phyloP scores from a whole-genome alignment of 2,888 invertebrate genomes.

The Frankliniella intonsa region DNA sequence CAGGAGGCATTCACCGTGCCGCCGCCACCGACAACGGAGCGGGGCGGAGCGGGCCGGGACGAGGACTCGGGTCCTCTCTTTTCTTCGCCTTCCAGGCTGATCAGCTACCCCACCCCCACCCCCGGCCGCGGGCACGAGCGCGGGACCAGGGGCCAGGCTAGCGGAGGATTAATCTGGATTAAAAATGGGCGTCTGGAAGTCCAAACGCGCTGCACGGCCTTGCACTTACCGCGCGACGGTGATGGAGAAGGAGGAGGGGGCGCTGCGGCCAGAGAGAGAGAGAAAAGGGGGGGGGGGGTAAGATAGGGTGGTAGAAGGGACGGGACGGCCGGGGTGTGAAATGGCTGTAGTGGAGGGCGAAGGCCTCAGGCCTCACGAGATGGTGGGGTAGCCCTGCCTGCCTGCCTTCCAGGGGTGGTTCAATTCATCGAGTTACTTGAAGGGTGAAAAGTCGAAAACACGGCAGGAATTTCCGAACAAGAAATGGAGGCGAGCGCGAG shows the following conservation, averaged over 20 bases:
- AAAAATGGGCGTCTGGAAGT: slow-evolving; percentile 14
- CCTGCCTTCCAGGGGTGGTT: not conserved
- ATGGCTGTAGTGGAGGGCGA: not conserved
- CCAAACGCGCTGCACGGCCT: not conserved
- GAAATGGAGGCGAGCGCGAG: not conserved
- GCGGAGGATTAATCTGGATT: slow-evolving; percentile 16
- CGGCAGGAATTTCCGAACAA: not conserved
- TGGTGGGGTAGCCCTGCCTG: no score
- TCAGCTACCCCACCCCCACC: no score
- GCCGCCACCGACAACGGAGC: no score
- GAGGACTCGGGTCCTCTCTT: no score
- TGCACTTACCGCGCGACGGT: slow-evolving; percentile 1
- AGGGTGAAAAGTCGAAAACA: not conserved
- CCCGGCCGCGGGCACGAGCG: not conserved
- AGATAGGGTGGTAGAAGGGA: not conserved
- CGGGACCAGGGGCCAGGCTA: not conserved
- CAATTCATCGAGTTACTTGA: not conserved
- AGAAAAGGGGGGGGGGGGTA: not conserved
- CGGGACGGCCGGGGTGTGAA: not conserved
- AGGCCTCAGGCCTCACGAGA: no score
- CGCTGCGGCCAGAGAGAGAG: not conserved
- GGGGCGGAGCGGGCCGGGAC: no score
- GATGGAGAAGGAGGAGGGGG: not conserved
- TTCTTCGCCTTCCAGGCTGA: no score
- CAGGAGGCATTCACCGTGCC: no score